Base-by-base conservation (phyloP, 2,888 invertebrate species). In the Limenitis camilla region DNA sequence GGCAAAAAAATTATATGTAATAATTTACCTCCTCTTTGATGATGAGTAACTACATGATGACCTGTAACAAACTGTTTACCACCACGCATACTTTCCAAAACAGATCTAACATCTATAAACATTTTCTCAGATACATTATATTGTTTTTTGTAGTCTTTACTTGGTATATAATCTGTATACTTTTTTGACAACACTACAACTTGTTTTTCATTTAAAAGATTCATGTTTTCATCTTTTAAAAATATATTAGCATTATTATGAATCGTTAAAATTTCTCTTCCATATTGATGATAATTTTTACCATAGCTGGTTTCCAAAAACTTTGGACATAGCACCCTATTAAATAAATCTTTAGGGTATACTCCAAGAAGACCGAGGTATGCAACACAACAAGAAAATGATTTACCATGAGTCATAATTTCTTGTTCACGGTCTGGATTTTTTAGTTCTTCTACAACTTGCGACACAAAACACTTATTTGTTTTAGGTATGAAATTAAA, bases 1-100 rank as follows among this genome's bases (percentile, higher is more conserved):
- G n/a, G n/a, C n/a, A n/a, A n/a, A 3, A 9, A 53, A 32, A 30
- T 19, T 33, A 41, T 40, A 7, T 53, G 61, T 5, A 36, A 10
- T 36, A 10, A 19, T 8, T n/a, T 74, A 91, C 91, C 91, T 68
- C 91, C 88, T 72, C 89, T 88, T 60, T 89, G 83, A 68, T 89
- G 91, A 64, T 94, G 93, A 6, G 94, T 92, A 57, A 95, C 68
- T 56, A 94, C 75, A 69, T 93, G 92, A 53, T 89, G 82, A 5
- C 84, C 74, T 53, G 71, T 65, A 4, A 90, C 76, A 71, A 75
- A 87, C 0, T 89, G 74, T 19, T 78, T 66, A 5, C 88, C 85
- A 1, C 89, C 89, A 36, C 91, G 76, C n/a, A 85, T 65, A 38
- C 79, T 71, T 54, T 76, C 75, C 4, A 90, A 61, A 0, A 78